Evolutionary conservation across 2,113 vertebrate genomes (phyloP), one percentile per base, ranked within the genome.

Genomic region (Dunckerocampus dactyliophorus): DNA sequence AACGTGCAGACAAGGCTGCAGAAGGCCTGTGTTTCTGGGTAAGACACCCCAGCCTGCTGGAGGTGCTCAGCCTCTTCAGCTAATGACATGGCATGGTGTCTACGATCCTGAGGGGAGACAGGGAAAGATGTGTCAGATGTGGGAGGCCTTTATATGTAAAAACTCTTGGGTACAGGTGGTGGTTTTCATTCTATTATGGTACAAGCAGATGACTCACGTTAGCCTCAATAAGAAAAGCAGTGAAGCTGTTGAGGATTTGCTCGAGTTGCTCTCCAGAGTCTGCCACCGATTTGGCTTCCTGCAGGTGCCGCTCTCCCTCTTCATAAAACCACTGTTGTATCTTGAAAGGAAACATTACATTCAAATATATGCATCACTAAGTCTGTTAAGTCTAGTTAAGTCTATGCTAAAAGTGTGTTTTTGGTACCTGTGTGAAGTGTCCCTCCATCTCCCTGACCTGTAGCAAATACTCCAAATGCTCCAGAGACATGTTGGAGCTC

Each of bases 271-370:
- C 67, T 5, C 84, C 80, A 19, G 90, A 88, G 49, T 88, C 76
- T 0, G 91, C 86, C 19, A 87, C 83, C 0, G 89, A 79, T 12
- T 87, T 86, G 37, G 92, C 89, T 14, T 88, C 88, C 61, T 80
- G 83, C 53, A 96, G 88, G 63, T 70, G 81, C 0, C 19, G 75
- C 1, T 89, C 92, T 13, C 92, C 94, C 65, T 94, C 93, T 10
- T 78, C 80, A 0, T 91, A 88, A 82, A 96, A 90, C 95, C 95
- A 97, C 67, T 87, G 60, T 10, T 86, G 92, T 62, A 97, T 89
- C 96, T 98, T 8, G 80, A 24, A 58, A 47, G n/a, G 9, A 52
- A 1, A 2, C 0, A 34, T 10, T 7, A 55, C 6, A 16, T 42
- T 37, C 12, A 10, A 37, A 6, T 20, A 49, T 45, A 28, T 39